A percentile compares a stretch with the other conserved stretches of the same genome.
These are phyloP conservation scores for Hanleya hanleyi DNA, from an alignment of 2,888 invertebrate species.

Conservation along the genomic window DNA sequence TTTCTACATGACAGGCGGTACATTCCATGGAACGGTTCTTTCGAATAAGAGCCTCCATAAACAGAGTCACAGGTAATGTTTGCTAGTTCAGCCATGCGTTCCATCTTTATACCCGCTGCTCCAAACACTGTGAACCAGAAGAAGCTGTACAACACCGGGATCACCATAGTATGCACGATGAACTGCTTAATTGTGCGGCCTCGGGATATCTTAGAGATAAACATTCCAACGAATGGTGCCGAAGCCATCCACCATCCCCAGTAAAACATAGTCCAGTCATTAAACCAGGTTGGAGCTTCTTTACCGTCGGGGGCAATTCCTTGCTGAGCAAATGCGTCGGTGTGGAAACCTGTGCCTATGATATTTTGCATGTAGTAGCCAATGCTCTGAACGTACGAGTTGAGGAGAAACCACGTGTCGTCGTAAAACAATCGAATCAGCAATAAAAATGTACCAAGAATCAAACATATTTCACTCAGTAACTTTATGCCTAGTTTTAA, in stretches of 20 bases:
- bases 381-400: slow-evolving; percentile 20
- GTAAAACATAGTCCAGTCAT: slow-evolving; percentile 32
- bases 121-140: background rate
- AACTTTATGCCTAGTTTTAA: slow-evolving; percentile 25
- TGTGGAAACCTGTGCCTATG: too few species aligned
- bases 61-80: too few species aligned
- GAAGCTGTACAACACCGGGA: background rate
- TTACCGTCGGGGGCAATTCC: background rate
- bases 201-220: slow-evolving; percentile 31
- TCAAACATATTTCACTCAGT: slow-evolving; percentile 22
- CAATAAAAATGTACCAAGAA: slow-evolving; percentile 21
- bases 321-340: background rate
- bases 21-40: background rate
- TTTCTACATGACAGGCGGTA: too few species aligned
- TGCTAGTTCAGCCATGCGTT: too few species aligned
- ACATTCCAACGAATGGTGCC: slow-evolving; percentile 35
- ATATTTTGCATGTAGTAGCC: slow-evolving; percentile 26
- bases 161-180: background rate
- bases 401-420: too few species aligned
- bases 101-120: background rate
- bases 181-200: too few species aligned
- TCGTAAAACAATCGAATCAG: slow-evolving; percentile 26
- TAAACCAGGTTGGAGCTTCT: slow-evolving; percentile 27
- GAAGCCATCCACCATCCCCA: slow-evolving; percentile 38
- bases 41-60: background rate